Conservation (phyloP, 1,140 invertebrate genomes). For the Papilio polytes region DNA sequence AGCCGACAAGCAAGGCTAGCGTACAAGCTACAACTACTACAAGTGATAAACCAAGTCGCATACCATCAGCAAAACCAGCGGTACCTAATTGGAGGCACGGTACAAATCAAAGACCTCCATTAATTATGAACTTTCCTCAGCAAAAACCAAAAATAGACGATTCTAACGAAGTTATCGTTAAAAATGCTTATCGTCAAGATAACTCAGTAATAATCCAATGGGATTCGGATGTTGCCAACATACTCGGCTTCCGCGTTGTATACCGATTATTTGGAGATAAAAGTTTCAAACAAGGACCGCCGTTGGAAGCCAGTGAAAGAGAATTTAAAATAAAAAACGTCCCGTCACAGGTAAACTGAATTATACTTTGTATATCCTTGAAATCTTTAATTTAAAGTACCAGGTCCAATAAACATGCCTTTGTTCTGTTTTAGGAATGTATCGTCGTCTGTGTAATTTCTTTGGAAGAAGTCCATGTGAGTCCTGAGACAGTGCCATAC, state of each 20-base stretch:
- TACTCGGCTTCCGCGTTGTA: conserved; percentile 94
- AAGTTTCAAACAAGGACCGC: conserved; percentile 94
- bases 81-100: conserved; percentile 76
- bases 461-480: conserved; percentile 93
- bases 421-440: conserved; percentile 88
- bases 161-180: conserved; percentile 91
- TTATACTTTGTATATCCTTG: neutral
- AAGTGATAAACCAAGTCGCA: conserved; percentile 63
- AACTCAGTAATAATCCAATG: conserved; percentile 96
- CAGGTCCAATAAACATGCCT: neutral
- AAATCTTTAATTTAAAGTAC: neutral
- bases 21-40: conserved; percentile 60
- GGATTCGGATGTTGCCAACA: conserved; percentile 93
- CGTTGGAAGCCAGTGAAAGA: conserved; percentile 92
- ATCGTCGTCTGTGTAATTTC: conserved; percentile 96
- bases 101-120: conserved; percentile 86
- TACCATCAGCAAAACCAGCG: conserved; percentile 64
- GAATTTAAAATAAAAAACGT: conserved; percentile 97
- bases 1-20: conserved; percentile 50
- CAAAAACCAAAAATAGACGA: conserved; percentile 86
- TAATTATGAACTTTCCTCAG: conserved; percentile 88
- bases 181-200: conserved; percentile 93
- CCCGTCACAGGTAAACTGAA: conserved; percentile 88
- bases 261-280: conserved; percentile 95
- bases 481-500: conserved; percentile 93